phyloP scores from a whole-genome alignment of 2,888 invertebrate species.

The Phragmatobia fuliginosa region DNA sequence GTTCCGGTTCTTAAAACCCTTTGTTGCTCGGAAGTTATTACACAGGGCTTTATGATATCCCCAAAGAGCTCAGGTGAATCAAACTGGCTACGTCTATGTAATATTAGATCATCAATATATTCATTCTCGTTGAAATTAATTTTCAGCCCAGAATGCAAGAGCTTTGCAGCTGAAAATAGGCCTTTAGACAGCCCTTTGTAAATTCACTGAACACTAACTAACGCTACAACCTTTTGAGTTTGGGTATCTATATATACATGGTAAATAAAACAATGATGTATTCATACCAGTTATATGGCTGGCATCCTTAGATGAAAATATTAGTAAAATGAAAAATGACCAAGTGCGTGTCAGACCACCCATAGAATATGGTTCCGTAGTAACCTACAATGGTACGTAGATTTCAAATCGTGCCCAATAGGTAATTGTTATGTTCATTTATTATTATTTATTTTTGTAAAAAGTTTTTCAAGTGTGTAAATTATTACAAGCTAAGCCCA shows the following conservation, averaged over 20 bases:
- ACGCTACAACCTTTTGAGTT: conserved; percentile 12
- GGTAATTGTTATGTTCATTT: too few species aligned
- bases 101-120: neutral
- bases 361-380: too few species aligned
- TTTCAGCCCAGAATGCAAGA: neutral
- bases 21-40: neutral
- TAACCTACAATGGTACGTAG: too few species aligned
- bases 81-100: neutral
- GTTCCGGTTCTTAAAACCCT: neutral
- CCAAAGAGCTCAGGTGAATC: neutral
- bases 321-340: neutral
- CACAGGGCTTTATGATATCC: neutral
- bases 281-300: neutral
- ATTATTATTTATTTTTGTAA: too few species aligned
- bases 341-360: too few species aligned
- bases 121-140: conserved; percentile 1
- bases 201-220: conserved; percentile 16
- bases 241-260: neutral
- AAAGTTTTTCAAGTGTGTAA: too few species aligned
- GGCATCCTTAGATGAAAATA: neutral
- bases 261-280: neutral
- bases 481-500: too few species aligned
- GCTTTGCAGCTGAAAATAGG: conserved; percentile 1
- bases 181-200: conserved; percentile 11
- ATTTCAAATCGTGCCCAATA: too few species aligned